These are phyloP conservation scores for Engystomops pustulosus DNA, from an alignment of 2,113 vertebrate species.

Conservation along the genomic window DNA sequence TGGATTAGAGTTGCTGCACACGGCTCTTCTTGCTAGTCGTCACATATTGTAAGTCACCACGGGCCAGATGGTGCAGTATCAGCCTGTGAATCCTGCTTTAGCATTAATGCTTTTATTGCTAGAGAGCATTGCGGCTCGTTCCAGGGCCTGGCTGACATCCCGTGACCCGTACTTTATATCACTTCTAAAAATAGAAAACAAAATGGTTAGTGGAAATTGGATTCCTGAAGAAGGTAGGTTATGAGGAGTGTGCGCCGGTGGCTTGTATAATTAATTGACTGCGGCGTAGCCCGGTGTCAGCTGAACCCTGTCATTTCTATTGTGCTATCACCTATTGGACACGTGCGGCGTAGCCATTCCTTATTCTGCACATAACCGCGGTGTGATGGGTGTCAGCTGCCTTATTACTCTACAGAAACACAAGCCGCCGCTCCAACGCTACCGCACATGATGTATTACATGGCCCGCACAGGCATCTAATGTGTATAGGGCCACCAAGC, in stretches of 20 bases:
- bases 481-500: too few species aligned
- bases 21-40: not conserved
- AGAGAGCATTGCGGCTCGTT: slow-evolving; percentile 1
- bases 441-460: too few species aligned
- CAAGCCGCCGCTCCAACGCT: too few species aligned
- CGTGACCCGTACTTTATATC: slow-evolving; percentile 5
- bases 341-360: not conserved
- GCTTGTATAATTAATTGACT: slow-evolving; percentile 10
- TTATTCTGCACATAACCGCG: not conserved
- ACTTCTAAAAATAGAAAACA: slow-evolving; percentile 2
- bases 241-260: not conserved
- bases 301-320: not conserved
- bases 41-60: not conserved
- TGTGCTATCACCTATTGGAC: not conserved
- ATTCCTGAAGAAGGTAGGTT: not conserved
- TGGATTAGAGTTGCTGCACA: not conserved
- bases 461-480: too few species aligned
- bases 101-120: slow-evolving; percentile 30
- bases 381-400: not conserved
- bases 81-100: slow-evolving; percentile 25
- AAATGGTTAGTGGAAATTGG: not conserved
- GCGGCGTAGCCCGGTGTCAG: not conserved
- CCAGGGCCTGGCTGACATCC: slow-evolving; percentile 17
- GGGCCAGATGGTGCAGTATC: not conserved
- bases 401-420: not conserved